Percentiles rank a stretch among this genome's conserved stretches.
Conservation (phyloP, 2,113 vertebrate species). For the Enhydra lutris region DNA sequence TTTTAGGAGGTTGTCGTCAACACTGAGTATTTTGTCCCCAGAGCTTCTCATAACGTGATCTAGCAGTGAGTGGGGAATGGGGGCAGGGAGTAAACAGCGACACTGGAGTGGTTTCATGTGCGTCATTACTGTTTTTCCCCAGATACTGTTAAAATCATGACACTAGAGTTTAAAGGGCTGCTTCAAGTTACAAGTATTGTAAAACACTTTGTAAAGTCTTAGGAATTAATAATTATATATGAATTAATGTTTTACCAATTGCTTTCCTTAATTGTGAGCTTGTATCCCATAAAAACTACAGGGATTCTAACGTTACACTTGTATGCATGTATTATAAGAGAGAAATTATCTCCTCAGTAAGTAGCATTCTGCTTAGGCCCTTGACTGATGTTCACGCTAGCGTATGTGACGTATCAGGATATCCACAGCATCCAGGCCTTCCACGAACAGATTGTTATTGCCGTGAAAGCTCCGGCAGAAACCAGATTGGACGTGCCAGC, state of each 20-base stretch:
- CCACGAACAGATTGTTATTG: constrained; percentile 91
- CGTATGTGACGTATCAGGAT: constrained; percentile 93
- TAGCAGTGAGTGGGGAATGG: neutral
- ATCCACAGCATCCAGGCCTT: constrained; percentile 86
- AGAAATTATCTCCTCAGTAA: neutral
- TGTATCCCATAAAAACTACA: neutral
- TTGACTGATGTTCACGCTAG: constrained; percentile 86
- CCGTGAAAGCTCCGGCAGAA: constrained; percentile 93
- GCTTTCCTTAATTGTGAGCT: neutral
- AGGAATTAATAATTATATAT: neutral
- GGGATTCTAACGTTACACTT: neutral
- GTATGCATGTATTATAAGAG: neutral
- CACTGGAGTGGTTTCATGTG: neutral
- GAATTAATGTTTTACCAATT: neutral
- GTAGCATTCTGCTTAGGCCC: constrained; percentile 45
- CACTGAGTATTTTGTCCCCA: neutral
- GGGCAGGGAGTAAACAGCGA: neutral
- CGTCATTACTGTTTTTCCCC: neutral
- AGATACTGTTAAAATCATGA: neutral
- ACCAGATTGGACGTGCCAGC: constrained; percentile 91
- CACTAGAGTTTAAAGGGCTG: neutral
- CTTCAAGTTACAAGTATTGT: neutral
- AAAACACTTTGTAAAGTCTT: neutral
- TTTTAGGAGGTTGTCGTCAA: neutral
- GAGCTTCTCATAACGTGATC: neutral